Conservation (phyloP, 2,113 vertebrate species). For the Protobothrops mucrosquamatus region DNA sequence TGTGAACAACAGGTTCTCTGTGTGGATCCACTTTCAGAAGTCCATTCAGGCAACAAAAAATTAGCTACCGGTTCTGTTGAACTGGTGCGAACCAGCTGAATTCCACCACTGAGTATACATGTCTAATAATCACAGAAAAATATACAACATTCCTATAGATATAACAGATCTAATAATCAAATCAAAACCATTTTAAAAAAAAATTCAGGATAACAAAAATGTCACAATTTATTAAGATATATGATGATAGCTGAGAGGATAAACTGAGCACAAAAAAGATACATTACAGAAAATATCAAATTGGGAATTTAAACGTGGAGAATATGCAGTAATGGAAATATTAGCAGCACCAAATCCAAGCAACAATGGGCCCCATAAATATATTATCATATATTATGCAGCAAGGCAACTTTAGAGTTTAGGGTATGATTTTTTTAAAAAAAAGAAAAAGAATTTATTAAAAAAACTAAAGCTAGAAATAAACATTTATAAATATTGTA, state of each 20-base stretch:
- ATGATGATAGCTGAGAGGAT: neutral
- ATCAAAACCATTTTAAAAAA: neutral
- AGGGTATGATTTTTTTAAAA: neutral
- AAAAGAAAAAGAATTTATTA: neutral
- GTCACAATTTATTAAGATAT: neutral
- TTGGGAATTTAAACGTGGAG: neutral
- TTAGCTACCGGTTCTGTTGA: too few species aligned
- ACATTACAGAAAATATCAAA: neutral
- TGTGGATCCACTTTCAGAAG: too few species aligned
- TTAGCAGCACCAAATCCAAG: neutral
- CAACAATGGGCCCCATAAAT: neutral
- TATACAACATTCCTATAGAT: neutral
- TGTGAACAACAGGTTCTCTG: too few species aligned
- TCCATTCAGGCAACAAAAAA: too few species aligned
- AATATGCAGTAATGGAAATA: neutral
- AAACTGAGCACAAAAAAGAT: neutral
- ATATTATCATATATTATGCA: neutral
- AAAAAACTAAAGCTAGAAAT: neutral
- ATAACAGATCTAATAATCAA: neutral
- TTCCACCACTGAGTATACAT: neutral
- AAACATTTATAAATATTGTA: neutral
- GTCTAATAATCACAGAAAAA: neutral
- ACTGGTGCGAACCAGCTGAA: too few species aligned
- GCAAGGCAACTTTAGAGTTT: neutral
- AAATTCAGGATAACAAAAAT: neutral